Evolutionary conservation across 2,797 vertebrate genomes (phyloP), one percentile per base, ranked within the genome.

Genomic region (Acrossocheilus wenchowensis): DNA sequence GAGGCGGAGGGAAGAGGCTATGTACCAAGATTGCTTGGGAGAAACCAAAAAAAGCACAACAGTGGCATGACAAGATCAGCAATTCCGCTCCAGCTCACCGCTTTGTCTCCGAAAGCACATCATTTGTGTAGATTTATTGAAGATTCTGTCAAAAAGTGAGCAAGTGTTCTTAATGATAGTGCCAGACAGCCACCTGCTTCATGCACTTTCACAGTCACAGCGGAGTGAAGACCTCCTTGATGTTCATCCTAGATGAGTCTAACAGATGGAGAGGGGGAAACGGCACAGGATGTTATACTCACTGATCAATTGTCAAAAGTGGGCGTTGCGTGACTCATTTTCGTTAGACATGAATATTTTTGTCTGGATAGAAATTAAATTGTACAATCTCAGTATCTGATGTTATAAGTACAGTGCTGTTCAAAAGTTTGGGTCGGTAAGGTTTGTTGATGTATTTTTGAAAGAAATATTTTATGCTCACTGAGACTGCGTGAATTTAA

Each of bases 281-380:
- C 68, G 6, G 75, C 60, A 60, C 81, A 88, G 83, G 87, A 89
- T 87, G 88, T 87, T 84, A 78, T 82, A 84, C 80, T 89, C 62
- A 77, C 74, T 75, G 83, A 88, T 90, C 88, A 86, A 82, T 85
- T 78, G 86, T 87, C 78, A 84, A 73, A 75, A 86, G 80, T 43
- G 52, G 78, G 84, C 26, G 72, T 82, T 82, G 34, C 36, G 14
- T 73, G 62, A 75, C 74, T 73, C 69, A 80, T 85, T 74, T 52
- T 19, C 62, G 30, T 84, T 84, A 87, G 84, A 68, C 62, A 52
- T 52, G 21, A 64, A 62, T 64, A 81, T 86, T 73, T 74, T 52
- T 64, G 54, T 81, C 23, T 81, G 78, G 17, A 75, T 66, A 9
- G 41, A 41, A 86, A 74, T 43, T 0, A 12, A 26, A 78, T 9